A percentile compares a stretch with the other conserved stretches of the same genome.
Evolutionary conservation across 2,113 vertebrate species (phyloP).

Genomic region (Procavia capensis): DNA sequence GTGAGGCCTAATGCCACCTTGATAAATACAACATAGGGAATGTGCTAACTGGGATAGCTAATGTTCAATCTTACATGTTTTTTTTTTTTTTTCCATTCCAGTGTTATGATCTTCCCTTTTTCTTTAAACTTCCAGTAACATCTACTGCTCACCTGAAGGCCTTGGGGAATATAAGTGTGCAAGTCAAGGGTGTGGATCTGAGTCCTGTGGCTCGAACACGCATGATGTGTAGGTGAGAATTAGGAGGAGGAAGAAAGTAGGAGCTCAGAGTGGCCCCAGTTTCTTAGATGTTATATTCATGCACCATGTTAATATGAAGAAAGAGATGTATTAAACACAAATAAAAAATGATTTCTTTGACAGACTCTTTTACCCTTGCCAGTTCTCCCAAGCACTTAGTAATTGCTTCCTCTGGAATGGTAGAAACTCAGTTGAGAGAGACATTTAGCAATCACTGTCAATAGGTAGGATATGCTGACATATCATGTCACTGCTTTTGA

Average conservation of each 20-base stretch:
- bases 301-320: neutral
- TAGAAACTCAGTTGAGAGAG: neutral
- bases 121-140: neutral
- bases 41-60: rapidly evolving
- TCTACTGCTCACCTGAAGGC: neutral
- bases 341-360: constrained; percentile 36
- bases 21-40: neutral
- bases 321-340: neutral
- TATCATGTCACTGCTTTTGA: neutral
- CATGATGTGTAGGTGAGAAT: neutral
- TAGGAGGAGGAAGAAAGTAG: neutral
- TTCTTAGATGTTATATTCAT: constrained; percentile 14
- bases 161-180: neutral
- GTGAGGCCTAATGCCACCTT: neutral
- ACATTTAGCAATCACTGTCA: neutral
- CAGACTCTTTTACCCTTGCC: neutral
- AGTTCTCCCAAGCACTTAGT: neutral
- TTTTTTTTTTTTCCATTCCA: neutral
- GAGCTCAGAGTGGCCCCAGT: neutral
- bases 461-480: neutral
- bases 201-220: neutral
- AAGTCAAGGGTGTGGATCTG: neutral
- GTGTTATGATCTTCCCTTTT: neutral
- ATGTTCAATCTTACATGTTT: neutral
- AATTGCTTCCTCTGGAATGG: constrained; percentile 6